Conservation (phyloP, 2,113 vertebrate species). For the Hyaena hyaena region DNA sequence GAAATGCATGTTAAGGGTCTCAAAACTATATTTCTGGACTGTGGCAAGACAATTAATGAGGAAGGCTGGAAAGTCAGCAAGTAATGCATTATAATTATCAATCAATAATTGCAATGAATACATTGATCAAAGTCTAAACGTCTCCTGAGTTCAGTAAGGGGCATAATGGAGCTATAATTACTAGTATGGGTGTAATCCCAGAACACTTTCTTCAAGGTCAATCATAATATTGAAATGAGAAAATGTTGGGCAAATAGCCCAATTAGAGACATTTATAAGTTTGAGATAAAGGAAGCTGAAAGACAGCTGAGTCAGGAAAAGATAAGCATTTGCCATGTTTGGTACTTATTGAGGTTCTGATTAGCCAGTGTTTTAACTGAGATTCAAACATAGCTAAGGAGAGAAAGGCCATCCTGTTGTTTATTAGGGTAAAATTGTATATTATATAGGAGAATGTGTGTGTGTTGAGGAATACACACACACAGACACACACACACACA, state of each 20-base stretch:
- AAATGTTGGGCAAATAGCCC: constrained; percentile 64
- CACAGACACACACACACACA: neutral
- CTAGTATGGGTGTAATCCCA: constrained; percentile 26
- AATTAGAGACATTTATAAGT: constrained; percentile 49
- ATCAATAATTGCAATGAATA: constrained; percentile 67
- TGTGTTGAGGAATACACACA: neutral
- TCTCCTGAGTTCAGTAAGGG: constrained; percentile 56
- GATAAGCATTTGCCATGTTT: neutral
- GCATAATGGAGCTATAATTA: constrained; percentile 71
- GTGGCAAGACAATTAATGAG: constrained; percentile 58
- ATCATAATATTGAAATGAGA: constrained; percentile 62
- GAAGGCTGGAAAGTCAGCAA: constrained; percentile 30
- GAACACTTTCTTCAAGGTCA: constrained; percentile 68
- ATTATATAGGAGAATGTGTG: neutral
- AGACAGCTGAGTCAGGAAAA: neutral
- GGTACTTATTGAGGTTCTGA: neutral
- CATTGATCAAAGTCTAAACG: constrained; percentile 77
- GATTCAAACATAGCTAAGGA: neutral
- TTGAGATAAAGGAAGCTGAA: neutral
- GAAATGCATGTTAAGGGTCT: neutral
- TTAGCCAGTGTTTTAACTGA: neutral
- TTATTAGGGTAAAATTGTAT: neutral
- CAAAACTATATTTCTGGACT: constrained; percentile 32
- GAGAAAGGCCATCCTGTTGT: neutral
- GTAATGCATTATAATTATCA: constrained; percentile 66